Base-by-base conservation (phyloP, 2,888 invertebrate genomes). In the Iselma pallidipennis region DNA sequence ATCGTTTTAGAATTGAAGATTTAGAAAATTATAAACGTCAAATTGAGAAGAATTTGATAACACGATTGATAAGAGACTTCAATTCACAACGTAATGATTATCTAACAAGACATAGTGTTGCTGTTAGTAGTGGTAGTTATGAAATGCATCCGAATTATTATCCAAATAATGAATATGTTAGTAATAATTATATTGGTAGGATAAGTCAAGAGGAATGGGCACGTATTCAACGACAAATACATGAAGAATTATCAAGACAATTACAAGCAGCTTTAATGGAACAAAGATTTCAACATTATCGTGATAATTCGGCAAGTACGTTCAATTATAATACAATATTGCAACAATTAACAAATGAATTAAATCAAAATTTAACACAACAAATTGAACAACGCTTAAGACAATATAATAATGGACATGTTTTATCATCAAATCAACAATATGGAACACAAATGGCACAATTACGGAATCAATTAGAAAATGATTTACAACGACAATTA, bases 351-450 rank as follows among this genome's bases (percentile, higher is more conserved):
- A 69, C 73, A n/a, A 74, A 78, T 14, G 79, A 81, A 56, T 60
- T 81, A 10, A 76, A 77, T 57, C 69, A 76, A 28, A 81, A 81
- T 61, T 66, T 81, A 7, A 80, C 81, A 0, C 67, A 74, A 57
- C 75, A 78, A 51, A 57, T 80, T 4, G 72, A 79, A 51, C 70
- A 71, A 26, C 71, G 72, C 54, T 71, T 66, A 55, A 66, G 70
- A 10, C 71, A 72, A 31, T 58, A 56, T 33, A 64, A 31, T 66
- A 57, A 16, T 37, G 70, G 72, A 26, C 66, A n/a, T n/a, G n/a
- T n/a, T n/a, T n/a, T n/a, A n/a, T n/a, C n/a, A n/a, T n/a, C n/a
- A n/a, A n/a, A n/a, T n/a, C n/a, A 68, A 51, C 61, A 68, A 23
- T 67, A 70, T 50, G 67, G 69, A 6, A 26, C 65, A 19, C 79